A percentile compares a stretch with the other conserved stretches of the same genome.
These are phyloP conservation scores for Leptatherina wallacei DNA, from an alignment of 2,797 vertebrate species.

Conservation along the genomic window DNA sequence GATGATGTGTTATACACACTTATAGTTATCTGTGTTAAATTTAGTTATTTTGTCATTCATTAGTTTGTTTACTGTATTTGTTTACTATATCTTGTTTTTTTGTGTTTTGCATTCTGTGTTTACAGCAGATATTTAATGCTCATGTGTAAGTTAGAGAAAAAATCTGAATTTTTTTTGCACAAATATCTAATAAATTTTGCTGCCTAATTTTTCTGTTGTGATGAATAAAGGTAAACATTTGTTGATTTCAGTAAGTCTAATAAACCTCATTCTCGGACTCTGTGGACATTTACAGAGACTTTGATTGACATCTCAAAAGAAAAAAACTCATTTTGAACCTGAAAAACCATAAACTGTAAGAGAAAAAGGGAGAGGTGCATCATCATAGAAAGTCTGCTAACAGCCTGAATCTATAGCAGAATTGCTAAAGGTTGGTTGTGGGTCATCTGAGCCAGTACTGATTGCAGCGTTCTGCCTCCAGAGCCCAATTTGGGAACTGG, in stretches of 20 bases:
- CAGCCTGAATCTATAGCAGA: too few relatives aligned
- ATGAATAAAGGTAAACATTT: neutral
- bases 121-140: too few relatives aligned
- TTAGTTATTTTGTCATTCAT: neutral
- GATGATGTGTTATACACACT: neutral
- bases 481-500: too few relatives aligned
- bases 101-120: too few relatives aligned
- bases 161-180: too few relatives aligned
- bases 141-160: too few relatives aligned
- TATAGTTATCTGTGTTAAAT: neutral
- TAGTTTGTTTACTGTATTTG: neutral
- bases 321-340: too few relatives aligned
- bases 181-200: too few relatives aligned
- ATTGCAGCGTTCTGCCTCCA: too few relatives aligned
- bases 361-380: too few relatives aligned
- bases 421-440: neutral
- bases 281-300: neutral
- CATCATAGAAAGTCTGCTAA: too few relatives aligned
- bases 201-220: neutral
- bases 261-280: neutral
- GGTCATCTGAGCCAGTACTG: neutral
- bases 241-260: neutral
- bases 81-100: conserved; percentile 1
- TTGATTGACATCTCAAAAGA: neutral
- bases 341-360: too few relatives aligned